phyloP scores from a whole-genome alignment of 2,888 invertebrate species.

The Chaitophorus viminalis region DNA sequence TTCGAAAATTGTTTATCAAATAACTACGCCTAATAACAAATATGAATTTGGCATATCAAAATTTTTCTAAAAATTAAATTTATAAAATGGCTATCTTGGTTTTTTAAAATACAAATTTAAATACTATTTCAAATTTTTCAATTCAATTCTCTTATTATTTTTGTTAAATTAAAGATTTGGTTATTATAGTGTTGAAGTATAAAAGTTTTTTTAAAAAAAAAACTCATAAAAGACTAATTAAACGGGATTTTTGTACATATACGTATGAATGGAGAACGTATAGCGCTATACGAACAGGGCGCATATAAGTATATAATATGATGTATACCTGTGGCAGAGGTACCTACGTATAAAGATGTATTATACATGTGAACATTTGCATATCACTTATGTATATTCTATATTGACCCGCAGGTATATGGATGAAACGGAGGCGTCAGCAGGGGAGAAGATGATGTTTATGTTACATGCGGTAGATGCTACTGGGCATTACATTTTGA shows the following conservation, averaged over 20 bases:
- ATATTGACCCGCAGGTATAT: conserved; percentile 4
- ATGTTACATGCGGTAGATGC: conserved; percentile 24
- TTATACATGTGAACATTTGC: conserved; percentile 31
- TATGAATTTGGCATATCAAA: no score
- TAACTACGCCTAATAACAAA: no score
- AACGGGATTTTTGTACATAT: not conserved
- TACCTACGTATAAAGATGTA: not conserved
- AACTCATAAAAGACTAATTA: not conserved
- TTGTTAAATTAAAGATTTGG: no score
- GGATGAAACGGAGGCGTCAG: conserved; percentile 34
- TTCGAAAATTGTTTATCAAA: no score
- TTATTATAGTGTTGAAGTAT: no score
- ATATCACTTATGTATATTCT: not conserved
- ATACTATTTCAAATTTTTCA: no score
- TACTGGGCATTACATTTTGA: conserved; percentile 51
- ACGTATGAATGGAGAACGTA: no score
- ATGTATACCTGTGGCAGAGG: no score
- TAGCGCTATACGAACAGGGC: not conserved
- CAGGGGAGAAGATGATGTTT: not conserved
- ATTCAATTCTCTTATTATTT: no score
- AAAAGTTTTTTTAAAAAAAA: not conserved
- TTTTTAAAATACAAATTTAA: no score
- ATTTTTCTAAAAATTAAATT: no score
- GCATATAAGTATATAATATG: not conserved
- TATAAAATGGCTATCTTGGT: no score